Evolutionary conservation across 2,888 invertebrate species (phyloP), one percentile per base, ranked within the genome.

Genomic region (Lasioglossum villosulum): DNA sequence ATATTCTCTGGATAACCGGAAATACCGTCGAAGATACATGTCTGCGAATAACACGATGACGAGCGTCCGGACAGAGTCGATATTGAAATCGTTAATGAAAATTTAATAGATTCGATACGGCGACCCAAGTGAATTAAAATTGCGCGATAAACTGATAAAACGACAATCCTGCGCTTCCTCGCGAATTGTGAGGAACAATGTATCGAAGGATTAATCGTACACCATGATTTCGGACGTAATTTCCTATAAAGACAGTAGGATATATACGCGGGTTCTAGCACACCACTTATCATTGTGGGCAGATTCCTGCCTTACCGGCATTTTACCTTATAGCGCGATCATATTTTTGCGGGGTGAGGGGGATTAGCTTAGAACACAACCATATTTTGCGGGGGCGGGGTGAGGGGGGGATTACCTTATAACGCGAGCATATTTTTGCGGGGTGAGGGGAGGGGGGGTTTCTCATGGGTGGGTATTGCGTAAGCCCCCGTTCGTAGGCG

Each of bases 81-180:
- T 59, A 59, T 59, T 27, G 59, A 59, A 59, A 27, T 59, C 59
- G 59, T 59, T 59, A 59, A 27, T 27, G 59, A n/a, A 59, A 59
- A 59, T 59, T 59, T 59, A 27, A 59, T 59, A 27, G 59, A 59
- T 59, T n/a, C 59, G 12, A 14, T n/a, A 27, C 14, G 27, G 59
- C 59, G 59, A 59, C 14, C 27, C 59, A 59, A 59, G 59, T 14
- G 59, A 27, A 59, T 59, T 59, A 59, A 59, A 27, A 59, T 59
- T 59, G 27, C 59, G 14, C 14, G 59, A 27, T 59, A 59, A 59
- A 27, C 59, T 27, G 59, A 12, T 23, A n/a, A 70, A 70, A 59
- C 27, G 27, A 59, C 14, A 59, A 27, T 12, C 59, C 27, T 5
- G 59, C 27, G 27, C 59, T 4, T 14, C 27, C 27, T 59, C 52